Evolutionary conservation across 2,113 vertebrate genomes (phyloP), one percentile per base, ranked within the genome.

Genomic region (Columba janthina): DNA sequence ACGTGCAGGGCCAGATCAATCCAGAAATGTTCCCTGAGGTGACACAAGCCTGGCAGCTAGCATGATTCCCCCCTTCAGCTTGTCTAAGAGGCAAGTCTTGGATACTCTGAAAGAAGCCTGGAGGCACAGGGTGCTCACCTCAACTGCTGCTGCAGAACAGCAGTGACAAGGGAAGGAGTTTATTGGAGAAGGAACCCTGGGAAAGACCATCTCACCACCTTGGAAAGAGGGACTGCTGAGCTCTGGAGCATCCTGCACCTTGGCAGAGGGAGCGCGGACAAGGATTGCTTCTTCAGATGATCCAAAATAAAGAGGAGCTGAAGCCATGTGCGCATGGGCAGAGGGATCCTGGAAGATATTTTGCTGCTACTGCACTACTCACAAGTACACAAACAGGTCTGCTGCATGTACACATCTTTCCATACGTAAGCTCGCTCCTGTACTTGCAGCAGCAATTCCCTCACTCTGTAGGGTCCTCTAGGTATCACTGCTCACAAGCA

Each of bases 191-290:
- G 9, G 20, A 93, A 83, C 14, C 34, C 61, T 21, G 22, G 26
- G 62, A 90, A 70, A 71, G 51, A 56, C 22, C 11, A 3, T 56
- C 32, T 73, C 36, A 42, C 15, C 58, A 76, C 13, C 46, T 42
- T 0, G 0, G 25, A 16, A 93, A 85, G 40, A 82, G 29, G 19
- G 46, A 50, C 25, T 60, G 16, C 53, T 75, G 62, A 82, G 60
- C 16, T 79, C 36, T 73, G 36, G 24, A 76, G 62, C 22, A 61
- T 36, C 36, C 42, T 0, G 3, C 0, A 0, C 21, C 61, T 54
- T 73, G 36, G 44, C 28, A 88, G 34, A 82, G 38, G 40, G 9
- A 78, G 42, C 44, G 34, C 38, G 78, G 48, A 85, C 24, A 84
- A 51, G 22, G 13, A 71, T 9, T 56, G 5, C 22, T 88, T 85